A percentile compares a stretch with the other conserved stretches of the same genome.
Conservation (phyloP, 64 coral and sea anemone species). For the Anthopleura sola region DNA sequence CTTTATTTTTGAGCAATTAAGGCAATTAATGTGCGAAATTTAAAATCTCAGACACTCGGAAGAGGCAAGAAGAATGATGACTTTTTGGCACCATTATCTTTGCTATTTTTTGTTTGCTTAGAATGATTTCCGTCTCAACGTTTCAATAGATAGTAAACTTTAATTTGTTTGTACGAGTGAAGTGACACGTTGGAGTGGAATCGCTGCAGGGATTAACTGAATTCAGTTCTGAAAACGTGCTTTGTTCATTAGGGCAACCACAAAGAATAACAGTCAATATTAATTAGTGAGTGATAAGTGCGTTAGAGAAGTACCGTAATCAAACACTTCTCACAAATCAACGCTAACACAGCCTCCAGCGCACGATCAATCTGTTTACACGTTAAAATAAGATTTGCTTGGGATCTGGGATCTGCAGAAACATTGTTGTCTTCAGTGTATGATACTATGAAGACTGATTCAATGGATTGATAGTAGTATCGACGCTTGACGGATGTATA, state of each 20-base stretch:
- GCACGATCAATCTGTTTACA: neutral
- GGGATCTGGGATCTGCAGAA: neutral
- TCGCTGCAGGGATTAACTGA: conserved; percentile 1
- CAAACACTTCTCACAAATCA: neutral
- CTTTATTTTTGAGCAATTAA: neutral
- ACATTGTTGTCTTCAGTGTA: neutral
- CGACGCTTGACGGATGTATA: neutral
- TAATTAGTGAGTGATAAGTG: conserved; percentile 9
- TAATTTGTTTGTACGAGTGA: neutral
- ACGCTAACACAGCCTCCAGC: neutral
- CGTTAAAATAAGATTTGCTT: neutral
- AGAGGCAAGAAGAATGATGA: neutral
- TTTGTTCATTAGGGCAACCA: neutral
- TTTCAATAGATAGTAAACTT: neutral
- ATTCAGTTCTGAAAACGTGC: neutral
- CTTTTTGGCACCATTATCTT: neutral
- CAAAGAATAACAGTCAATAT: neutral
- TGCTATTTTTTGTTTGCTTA: neutral
- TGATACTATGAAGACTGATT: too few relatives aligned
- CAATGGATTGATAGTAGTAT: too few relatives aligned
- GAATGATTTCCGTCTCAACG: neutral
- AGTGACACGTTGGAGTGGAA: neutral
- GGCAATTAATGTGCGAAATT: neutral
- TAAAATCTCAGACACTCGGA: neutral
- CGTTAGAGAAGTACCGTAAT: neutral